phyloP scores from a whole-genome alignment of 1,140 invertebrate genomes.

The Leptonema lineaticorne region DNA sequence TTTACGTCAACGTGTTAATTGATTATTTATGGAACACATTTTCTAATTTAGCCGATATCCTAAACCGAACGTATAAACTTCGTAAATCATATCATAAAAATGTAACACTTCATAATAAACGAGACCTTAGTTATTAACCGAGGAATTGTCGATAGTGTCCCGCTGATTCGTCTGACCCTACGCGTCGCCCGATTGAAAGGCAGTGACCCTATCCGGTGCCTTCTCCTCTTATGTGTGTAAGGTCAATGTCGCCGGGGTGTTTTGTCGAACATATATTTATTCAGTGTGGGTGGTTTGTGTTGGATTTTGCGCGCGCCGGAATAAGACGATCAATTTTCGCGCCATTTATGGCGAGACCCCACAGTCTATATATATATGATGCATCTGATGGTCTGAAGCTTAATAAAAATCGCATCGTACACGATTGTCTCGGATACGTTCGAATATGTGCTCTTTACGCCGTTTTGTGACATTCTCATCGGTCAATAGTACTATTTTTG shows the following conservation, averaged over 20 bases:
- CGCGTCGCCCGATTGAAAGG: neutral
- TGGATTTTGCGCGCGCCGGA: too few species aligned
- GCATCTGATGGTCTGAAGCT: neutral
- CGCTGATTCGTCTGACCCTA: neutral
- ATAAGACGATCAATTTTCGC: neutral
- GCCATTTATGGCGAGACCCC: neutral
- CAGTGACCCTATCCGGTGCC: constrained; percentile 2
- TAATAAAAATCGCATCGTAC: neutral
- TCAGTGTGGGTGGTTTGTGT: constrained; percentile 11
- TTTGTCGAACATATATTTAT: too few species aligned
- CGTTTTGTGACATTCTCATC: neutral
- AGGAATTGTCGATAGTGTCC: too few species aligned
- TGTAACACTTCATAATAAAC: too few species aligned
- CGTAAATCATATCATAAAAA: too few species aligned
- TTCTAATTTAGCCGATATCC: too few species aligned
- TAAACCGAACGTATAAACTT: too few species aligned
- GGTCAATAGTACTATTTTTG: constrained; percentile 2
- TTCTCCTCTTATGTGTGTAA: neutral
- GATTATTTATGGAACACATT: too few species aligned
- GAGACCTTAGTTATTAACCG: too few species aligned
- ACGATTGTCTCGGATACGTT: too few species aligned
- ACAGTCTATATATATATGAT: neutral
- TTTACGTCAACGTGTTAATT: too few species aligned
- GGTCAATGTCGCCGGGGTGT: constrained; percentile 2
- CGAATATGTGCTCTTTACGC: too few species aligned